Evolutionary conservation across 2,113 vertebrate species (phyloP).

Genomic region (Stictonetta naevosa): DNA sequence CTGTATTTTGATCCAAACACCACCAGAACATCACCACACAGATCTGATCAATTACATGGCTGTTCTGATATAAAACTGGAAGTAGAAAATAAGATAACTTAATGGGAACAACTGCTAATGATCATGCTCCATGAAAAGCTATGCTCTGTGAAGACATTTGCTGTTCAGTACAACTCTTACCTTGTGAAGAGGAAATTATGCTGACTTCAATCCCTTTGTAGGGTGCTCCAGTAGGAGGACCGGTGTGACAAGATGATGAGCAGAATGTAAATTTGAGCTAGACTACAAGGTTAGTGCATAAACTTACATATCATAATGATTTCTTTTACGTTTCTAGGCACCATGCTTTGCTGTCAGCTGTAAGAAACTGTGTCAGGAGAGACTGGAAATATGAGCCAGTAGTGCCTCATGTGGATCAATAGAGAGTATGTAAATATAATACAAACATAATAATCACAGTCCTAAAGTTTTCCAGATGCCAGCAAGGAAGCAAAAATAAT

Average conservation of each 20-base stretch:
- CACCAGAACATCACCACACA: neutral
- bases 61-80: neutral
- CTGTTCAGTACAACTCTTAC: neutral
- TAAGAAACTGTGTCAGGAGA: neutral
- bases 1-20: neutral
- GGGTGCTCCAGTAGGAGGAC: neutral
- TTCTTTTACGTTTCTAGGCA: neutral
- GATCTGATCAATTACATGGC: neutral
- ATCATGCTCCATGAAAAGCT: neutral
- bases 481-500: slow-evolving; percentile 16
- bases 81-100: neutral
- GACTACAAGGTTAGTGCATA: neutral
- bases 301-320: neutral
- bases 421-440: neutral
- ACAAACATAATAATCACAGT: neutral
- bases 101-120: fast-evolving
- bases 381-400: neutral
- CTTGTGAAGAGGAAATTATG: neutral
- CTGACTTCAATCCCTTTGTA: neutral
- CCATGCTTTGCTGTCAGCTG: neutral
- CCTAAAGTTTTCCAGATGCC: slow-evolving; percentile 22
- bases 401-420: neutral
- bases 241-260: neutral
- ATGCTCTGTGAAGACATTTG: neutral
- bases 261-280: neutral